Evolutionary conservation across 53 echinoderm and acorn worm genomes (phyloP), one percentile per base, ranked within the genome.

Genomic region (Antedon mediterranea): DNA sequence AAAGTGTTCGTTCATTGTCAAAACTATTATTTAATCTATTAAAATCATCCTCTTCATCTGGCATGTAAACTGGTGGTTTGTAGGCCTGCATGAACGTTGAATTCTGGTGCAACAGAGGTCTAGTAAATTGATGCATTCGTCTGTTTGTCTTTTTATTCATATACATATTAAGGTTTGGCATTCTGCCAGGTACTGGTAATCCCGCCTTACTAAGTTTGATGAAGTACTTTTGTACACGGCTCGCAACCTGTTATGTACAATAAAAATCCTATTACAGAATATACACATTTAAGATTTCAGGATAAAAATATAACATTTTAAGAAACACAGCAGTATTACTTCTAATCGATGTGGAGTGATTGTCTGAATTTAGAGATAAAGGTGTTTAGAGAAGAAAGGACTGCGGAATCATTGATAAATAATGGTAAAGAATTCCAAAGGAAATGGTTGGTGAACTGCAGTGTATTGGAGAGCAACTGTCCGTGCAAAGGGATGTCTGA

Each of bases 141-240:
- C 85, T 57, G 76, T 85, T 76, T 31, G 74, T 43, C 26, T 57
- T 57, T 18, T 57, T 57, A 18, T 8, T 57, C 11, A 57, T 8
- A 23, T 57, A 57, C 57, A 57, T 57, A 23, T 75, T 43, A 74
- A 79, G 43, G 80, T 90, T 77, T 8, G 87, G 87, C 31, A 87
- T 74, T 71, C 86, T 77, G 23, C 87, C 86, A 20, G 98, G 98
- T 6, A 98, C 91, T 11, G 98, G 98, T 32, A 97, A 82, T 20
- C 98, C 97, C 9, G 98, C 98, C 73, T 92, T 84, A 71, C 88
- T 89, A 23, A 98, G 74, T 79, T 98, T 98, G 75, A 92, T 98
- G 78, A 98, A 98, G 75, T 90, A 98, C 78, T 98, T 98, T 80
- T 98, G 98, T 13, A 98, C 98, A 75, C 98, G 81, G 71, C 98